A percentile compares a stretch with the other conserved stretches of the same genome.
phyloP scores from a whole-genome alignment of 2,113 vertebrate genomes.

The Limnothrissa miodon region DNA sequence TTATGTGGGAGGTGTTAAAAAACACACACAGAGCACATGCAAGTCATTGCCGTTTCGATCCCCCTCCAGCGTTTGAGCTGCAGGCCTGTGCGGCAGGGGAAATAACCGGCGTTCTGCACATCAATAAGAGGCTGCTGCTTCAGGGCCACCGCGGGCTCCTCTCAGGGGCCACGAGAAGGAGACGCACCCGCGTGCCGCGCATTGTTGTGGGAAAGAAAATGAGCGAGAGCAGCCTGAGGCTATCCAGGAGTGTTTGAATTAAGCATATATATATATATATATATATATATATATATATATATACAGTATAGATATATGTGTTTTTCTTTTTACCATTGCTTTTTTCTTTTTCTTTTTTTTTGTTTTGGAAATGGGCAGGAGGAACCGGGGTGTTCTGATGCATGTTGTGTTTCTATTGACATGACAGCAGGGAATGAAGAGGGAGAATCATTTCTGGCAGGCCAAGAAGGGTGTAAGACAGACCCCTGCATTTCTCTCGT shows the following conservation, averaged over 20 bases:
- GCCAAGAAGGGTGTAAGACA: not conserved
- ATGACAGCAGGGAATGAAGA: constrained; percentile 21
- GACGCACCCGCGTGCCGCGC: not conserved
- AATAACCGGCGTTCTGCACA: not conserved
- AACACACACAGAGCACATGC: not conserved
- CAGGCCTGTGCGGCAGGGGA: not conserved
- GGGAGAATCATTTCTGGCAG: constrained; percentile 14
- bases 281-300: not conserved
- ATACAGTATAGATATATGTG: too few relatives aligned
- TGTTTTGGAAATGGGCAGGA: not conserved
- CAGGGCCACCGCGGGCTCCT: not conserved
- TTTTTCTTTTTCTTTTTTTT: not conserved
- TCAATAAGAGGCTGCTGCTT: not conserved
- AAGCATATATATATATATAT: not conserved
- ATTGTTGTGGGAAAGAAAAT: not conserved
- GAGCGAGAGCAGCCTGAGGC: not conserved
- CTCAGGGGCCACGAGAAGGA: not conserved
- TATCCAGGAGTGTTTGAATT: not conserved
- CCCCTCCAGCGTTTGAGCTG: not conserved
- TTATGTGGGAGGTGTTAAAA: not conserved
- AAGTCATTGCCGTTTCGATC: not conserved
- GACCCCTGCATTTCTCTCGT: not conserved
- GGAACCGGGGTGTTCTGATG: not conserved
- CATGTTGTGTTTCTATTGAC: constrained; percentile 7
- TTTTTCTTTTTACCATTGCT: too few relatives aligned